Conservation (phyloP, 2,113 vertebrate species). For the Eudyptes chrysolophus region DNA sequence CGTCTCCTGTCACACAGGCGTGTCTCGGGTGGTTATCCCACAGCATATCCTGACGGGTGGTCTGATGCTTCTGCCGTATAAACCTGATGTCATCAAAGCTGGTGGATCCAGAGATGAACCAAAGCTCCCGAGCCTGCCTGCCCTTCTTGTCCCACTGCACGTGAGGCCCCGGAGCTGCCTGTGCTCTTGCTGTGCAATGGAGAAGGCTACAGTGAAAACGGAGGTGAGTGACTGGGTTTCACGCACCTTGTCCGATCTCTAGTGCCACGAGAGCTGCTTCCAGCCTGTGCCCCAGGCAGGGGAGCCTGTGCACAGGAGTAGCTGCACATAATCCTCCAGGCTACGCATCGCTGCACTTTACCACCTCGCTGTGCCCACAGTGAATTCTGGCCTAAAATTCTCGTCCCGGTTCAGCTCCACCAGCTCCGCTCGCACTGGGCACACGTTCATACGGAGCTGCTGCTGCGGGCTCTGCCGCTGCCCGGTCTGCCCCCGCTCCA, state of each 20-base stretch:
- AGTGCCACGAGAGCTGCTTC: not conserved
- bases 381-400: not conserved
- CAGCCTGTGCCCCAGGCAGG: not conserved
- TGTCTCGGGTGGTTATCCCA: not conserved
- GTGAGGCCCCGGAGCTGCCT: not conserved
- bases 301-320: not conserved
- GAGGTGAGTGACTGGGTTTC: not conserved
- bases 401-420: not conserved
- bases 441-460: accelerated
- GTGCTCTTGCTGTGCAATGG: accelerated
- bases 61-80: not conserved
- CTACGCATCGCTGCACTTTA: accelerated
- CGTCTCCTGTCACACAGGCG: not conserved
- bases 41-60: not conserved
- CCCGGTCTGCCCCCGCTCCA: not conserved
- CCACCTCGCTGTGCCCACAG: not conserved
- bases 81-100: not conserved
- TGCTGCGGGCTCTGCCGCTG: not conserved
- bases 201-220: not conserved
- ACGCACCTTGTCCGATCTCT: not conserved
- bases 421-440: accelerated
- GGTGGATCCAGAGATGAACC: not conserved
- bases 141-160: not conserved
- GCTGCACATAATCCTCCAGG: not conserved
- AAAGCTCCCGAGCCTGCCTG: not conserved